phyloP scores from a whole-genome alignment of 1,140 invertebrate genomes.

The Diorhabda carinulata region DNA sequence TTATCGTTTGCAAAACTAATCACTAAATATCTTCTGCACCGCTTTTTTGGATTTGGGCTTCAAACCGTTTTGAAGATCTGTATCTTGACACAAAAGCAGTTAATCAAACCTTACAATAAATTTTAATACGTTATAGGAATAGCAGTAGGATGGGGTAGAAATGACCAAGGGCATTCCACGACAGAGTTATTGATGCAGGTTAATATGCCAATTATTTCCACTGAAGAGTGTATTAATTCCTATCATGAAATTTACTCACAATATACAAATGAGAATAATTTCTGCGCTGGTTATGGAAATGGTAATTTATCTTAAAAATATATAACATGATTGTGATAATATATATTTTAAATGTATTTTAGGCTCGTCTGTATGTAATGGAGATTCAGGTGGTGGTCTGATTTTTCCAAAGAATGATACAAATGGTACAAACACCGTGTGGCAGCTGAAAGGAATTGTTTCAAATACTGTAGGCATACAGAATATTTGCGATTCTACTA shows the following conservation, averaged over 20 bases:
- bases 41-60: too few species aligned
- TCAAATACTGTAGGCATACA: slow-evolving; percentile 52
- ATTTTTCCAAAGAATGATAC: slow-evolving; percentile 48
- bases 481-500: slow-evolving; percentile 51
- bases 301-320: slow-evolving; percentile 26
- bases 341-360: slow-evolving; percentile 5
- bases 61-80: too few species aligned
- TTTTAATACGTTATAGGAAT: slow-evolving; percentile 28
- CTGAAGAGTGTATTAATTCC: slow-evolving; percentile 47
- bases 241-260: slow-evolving; percentile 47
- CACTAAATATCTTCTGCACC: too few species aligned
- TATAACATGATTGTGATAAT: not conserved
- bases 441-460: slow-evolving; percentile 56
- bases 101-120: too few species aligned
- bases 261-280: slow-evolving; percentile 49
- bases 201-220: slow-evolving; percentile 48
- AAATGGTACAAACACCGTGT: slow-evolving; percentile 46
- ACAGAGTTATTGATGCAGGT: slow-evolving; percentile 47
- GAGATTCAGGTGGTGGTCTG: slow-evolving; percentile 60
- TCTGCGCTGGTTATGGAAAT: slow-evolving; percentile 50
- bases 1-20: too few species aligned
- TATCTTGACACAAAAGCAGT: too few species aligned
- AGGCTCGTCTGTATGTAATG: slow-evolving; percentile 58
- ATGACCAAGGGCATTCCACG: slow-evolving; percentile 46
- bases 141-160: slow-evolving; percentile 49